phyloP scores from a whole-genome alignment of 2,797 vertebrate genomes.

The Sebastes steindachneri region DNA sequence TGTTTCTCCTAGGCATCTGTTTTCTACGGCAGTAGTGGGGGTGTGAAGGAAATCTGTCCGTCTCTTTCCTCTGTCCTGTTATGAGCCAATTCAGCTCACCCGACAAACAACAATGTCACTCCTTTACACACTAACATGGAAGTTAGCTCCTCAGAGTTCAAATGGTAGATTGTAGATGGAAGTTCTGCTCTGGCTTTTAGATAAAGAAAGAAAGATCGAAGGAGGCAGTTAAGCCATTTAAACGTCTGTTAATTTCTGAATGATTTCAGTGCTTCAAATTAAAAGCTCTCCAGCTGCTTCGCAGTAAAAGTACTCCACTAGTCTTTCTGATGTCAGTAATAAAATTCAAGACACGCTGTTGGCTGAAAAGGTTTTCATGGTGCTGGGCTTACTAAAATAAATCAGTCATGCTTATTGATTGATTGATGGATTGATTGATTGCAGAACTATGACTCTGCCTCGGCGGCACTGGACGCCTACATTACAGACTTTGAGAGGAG shows the following conservation, averaged over 20 bases:
- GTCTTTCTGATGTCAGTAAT: neutral
- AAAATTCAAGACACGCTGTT: neutral
- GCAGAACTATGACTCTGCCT: conserved; percentile 85
- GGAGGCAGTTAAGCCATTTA: neutral
- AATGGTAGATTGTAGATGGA: neutral
- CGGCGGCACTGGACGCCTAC: conserved; percentile 89
- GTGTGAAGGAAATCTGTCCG: neutral
- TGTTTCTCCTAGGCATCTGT: neutral
- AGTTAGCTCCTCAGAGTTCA: neutral
- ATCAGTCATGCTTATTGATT: neutral
- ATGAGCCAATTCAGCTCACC: too few species aligned
- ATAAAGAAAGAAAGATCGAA: neutral
- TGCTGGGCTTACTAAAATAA: neutral
- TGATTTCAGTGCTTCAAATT: neutral
- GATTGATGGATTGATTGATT: neutral
- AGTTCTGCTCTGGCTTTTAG: neutral
- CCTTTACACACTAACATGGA: neutral
- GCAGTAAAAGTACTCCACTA: neutral
- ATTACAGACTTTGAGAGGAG: conserved; percentile 88
- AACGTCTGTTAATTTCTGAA: neutral
- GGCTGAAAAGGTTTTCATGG: neutral
- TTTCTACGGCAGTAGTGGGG: neutral
- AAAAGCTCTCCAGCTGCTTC: neutral
- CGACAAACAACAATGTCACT: neutral
- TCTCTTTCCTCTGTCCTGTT: neutral